Evolutionary conservation across 2,113 vertebrate genomes (phyloP).

Genomic region (Dipodomys merriami): DNA sequence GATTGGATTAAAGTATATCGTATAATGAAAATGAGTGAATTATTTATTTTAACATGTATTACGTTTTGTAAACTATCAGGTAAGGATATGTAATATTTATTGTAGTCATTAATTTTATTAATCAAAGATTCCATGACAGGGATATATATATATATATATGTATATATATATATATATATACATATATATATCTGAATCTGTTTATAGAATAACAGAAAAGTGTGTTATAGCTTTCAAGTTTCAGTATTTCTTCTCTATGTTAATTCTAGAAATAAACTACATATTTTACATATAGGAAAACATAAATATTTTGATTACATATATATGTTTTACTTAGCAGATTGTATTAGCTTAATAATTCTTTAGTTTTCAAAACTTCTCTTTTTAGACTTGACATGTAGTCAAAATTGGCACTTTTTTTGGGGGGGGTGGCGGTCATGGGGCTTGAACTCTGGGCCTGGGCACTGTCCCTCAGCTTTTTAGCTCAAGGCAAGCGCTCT

Average conservation of each 20-base stretch:
- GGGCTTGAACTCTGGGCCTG: no score
- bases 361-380: neutral
- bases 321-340: neutral
- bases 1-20: neutral
- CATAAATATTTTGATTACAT: neutral
- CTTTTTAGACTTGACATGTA: neutral
- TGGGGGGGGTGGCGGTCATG: no score
- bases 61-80: neutral
- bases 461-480: no score
- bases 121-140: no score
- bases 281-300: neutral
- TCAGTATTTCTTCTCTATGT: neutral
- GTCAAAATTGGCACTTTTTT: neutral
- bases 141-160: neutral
- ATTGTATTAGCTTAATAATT: conserved; percentile 3
- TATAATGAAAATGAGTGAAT: neutral
- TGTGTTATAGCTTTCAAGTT: neutral
- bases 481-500: no score
- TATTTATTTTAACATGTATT: conserved; percentile 15
- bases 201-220: neutral
- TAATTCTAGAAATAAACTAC: neutral
- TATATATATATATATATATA: neutral
- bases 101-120: no score
- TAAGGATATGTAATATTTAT: no score
- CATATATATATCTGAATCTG: neutral